phyloP scores from a whole-genome alignment of 2,113 vertebrate species.

The Cyanistes caeruleus region DNA sequence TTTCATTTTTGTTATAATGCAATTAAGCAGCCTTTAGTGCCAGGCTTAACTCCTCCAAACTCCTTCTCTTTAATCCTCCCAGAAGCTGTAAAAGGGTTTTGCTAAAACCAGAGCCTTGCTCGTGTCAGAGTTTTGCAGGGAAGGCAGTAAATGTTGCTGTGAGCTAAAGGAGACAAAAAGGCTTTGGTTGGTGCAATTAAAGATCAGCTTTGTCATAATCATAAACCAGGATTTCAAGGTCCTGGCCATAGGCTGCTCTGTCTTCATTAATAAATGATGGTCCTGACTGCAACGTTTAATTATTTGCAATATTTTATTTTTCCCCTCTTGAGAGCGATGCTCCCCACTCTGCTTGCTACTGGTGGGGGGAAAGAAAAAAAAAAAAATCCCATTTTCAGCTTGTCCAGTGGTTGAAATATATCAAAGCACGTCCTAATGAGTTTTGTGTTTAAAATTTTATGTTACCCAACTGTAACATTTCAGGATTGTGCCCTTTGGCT shows the following conservation, averaged over 20 bases:
- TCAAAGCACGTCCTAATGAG: neutral
- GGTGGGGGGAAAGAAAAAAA: too few relatives aligned
- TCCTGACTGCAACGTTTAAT: neutral
- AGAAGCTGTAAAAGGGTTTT: neutral
- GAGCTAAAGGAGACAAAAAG: neutral
- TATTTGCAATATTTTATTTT: neutral
- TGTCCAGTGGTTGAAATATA: neutral
- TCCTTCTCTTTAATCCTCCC: neutral
- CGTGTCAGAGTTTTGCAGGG: neutral
- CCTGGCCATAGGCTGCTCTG: neutral
- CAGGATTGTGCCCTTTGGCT: neutral
- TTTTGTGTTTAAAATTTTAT: neutral
- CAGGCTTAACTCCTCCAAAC: neutral
- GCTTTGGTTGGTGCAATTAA: neutral
- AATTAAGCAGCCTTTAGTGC: neutral
- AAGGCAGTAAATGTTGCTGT: neutral
- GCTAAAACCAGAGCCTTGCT: neutral
- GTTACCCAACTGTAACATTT: neutral
- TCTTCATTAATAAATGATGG: conserved; percentile 11
- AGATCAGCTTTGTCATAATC: neutral
- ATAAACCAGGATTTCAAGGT: neutral
- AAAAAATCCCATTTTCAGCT: neutral
- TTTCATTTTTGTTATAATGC: neutral
- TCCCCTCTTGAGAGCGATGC: neutral
- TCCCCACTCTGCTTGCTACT: neutral